Evolutionary conservation across 2,797 vertebrate species (phyloP).

Genomic region (Delichon dasypus): DNA sequence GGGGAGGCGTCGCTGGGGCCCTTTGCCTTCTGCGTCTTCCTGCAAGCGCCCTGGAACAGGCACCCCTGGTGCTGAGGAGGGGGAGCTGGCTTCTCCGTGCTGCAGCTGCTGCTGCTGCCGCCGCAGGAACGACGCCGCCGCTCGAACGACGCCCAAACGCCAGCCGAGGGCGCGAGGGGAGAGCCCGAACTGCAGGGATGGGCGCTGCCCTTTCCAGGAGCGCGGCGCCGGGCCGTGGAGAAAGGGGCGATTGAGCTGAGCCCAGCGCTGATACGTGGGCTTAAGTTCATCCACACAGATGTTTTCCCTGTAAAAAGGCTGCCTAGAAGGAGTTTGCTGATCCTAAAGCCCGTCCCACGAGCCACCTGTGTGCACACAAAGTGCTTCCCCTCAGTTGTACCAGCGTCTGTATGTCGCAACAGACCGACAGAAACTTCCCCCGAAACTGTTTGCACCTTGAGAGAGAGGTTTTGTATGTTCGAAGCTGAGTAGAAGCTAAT

Average conservation of each 20-base stretch:
- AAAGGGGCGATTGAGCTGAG: background rate
- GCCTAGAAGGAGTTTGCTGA: background rate
- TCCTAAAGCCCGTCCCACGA: background rate
- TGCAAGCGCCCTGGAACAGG: background rate
- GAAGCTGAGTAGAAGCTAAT: background rate
- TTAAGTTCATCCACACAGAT: background rate
- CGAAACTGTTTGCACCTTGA: slow-evolving; percentile 1
- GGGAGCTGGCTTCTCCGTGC: slow-evolving; percentile 25
- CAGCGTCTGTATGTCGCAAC: rapidly evolving
- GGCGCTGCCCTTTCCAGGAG: background rate
- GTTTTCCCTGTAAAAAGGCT: background rate
- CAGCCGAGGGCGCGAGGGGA: background rate
- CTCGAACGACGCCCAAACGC: background rate
- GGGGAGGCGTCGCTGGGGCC: background rate
- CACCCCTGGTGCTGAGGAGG: background rate
- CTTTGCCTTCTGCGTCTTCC: background rate
- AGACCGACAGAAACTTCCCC: background rate
- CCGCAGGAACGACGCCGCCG: background rate
- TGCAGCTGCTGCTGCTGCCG: background rate
- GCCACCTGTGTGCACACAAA: background rate
- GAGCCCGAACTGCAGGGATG: background rate
- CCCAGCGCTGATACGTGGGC: background rate
- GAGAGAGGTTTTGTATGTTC: background rate
- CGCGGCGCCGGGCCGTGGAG: background rate
- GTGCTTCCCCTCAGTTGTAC: background rate